These are phyloP conservation scores for Drosophila rellima DNA, from an alignment of 2,888 invertebrate species.

Conservation along the genomic window DNA sequence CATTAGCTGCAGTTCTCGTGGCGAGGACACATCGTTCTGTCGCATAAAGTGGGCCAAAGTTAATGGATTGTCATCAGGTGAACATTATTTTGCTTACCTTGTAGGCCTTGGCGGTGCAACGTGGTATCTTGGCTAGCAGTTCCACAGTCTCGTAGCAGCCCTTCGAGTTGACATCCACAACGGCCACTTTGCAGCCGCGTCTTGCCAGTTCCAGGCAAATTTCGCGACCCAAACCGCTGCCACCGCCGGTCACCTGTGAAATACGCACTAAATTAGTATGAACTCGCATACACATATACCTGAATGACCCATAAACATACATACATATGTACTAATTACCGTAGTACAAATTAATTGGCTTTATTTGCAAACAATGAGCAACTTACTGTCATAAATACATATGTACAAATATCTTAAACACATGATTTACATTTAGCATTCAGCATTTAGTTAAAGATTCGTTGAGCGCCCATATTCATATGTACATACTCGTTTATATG, in stretches of 20 bases:
- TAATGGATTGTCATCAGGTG: not conserved
- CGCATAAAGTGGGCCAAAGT: not conserved
- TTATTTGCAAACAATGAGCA: conserved; percentile 74
- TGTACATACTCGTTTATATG: not conserved
- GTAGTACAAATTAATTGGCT: conserved; percentile 65
- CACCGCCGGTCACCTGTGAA: conserved; percentile 86
- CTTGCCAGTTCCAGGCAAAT: conserved; percentile 85
- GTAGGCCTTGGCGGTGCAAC: conserved; percentile 83
- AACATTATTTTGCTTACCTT: conserved; percentile 67
- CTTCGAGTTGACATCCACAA: conserved; percentile 85
- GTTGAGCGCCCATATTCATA: not conserved
- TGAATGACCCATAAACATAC: conserved; percentile 9
- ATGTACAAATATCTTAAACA: conserved; percentile 1
- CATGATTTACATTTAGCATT: conserved; percentile 13
- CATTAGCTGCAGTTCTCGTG: conserved; percentile 82
- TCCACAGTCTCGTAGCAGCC: conserved; percentile 84
- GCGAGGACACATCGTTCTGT: conserved; percentile 85
- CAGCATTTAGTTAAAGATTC: conserved; percentile 18
- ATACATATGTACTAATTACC: conserved; percentile 19
- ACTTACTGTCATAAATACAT: conserved; percentile 24
- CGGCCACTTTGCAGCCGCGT: conserved; percentile 85
- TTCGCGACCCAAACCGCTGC: conserved; percentile 86
- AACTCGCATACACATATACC: not conserved
- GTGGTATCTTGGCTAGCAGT: conserved; percentile 82
- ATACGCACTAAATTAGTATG: conserved; percentile 5